Evolutionary conservation across 2,888 invertebrate species (phyloP), one percentile per base, ranked within the genome.

Genomic region (Eumerus sabulonum): DNA sequence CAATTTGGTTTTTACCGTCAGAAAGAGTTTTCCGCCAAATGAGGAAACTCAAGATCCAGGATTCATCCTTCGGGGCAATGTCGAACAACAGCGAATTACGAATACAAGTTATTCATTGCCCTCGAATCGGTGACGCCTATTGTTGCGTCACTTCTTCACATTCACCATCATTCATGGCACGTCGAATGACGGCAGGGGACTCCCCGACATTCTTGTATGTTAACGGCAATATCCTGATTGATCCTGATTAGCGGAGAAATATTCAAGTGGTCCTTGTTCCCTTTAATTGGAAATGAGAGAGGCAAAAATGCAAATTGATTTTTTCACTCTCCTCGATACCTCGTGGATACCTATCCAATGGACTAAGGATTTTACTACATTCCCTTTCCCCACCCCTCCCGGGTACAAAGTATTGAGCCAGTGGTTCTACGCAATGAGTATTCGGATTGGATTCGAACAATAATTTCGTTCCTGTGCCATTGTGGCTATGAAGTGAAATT

Each of bases 181-280:
- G 2, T 3, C 40, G 11, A 36, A n/a, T n/a, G 2, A 57, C 45
- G 36, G 53, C 50, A 60, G 13, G 19, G 27, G 50, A 40, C 9
- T 67, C 47, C n/a, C n/a, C 54, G 40, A 27, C 27, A 27, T 27
- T 53, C 19, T 57, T 62, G 44, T 48, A 19, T 51, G 45, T 50
- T 67, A 57, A 36, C 35, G 44, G 40, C 62, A 47, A 73, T 62
- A 62, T 57, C 50, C 63, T 77, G 73, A 77, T 77, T 77, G 73
- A 62, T 57, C 50, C 63, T 77, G 73, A 77, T 77, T 77, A 77
- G 77, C 73, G 53, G 57, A 50, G 72, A 42, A 62, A 53, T 48
- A 63, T 64, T 73, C 67, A 12, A 77, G 77, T 73, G 57, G 42
- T 53, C 51, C 62, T 73, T 73, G 67, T 53, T 73, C 48, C 40